Base-by-base conservation (phyloP, 2,113 vertebrate species). In the Podarcis muralis region DNA sequence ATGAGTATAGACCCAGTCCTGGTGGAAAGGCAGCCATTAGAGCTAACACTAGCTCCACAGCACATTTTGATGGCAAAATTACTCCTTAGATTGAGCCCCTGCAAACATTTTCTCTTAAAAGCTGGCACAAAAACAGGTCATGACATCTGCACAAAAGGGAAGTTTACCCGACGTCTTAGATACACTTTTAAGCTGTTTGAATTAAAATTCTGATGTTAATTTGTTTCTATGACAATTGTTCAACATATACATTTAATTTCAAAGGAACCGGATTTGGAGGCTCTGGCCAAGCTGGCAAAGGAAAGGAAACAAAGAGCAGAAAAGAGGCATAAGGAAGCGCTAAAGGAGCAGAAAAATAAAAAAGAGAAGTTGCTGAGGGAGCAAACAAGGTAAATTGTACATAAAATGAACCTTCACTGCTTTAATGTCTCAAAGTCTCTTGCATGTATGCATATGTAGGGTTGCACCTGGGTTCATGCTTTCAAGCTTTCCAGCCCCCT, bases 241-340 rank as follows among this genome's bases (percentile, higher is more conserved):
- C 86, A 48, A 85, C 81, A 40, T 53, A 13, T 4, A 85, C 27
- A 27, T 94, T 92, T 93, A 86, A 13, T 92, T 90, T 3, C 90
- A 85, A 93, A 98, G 97, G 97, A 97, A 81, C 98, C 97, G 11
- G 97, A 99, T 91, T 90, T 97, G 89, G 96, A 96, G 85, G 96
- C 97, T 85, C 71, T 97, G 74, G 96, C 97, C 91, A 96, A 87
- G 84, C 96, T 91, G 91, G 96, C 95, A 68, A 96, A 96, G 86
- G 97, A 98, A 87, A 97, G 98, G 74, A 97, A 96, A 13, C 90
- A 93, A 88, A 98, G 95, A 95, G 99, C 99, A n/a, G 97, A 97
- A 89, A 93, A 92, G 23, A 98, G 99, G 74, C 98, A 98, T 8
- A 94, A 95, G 88, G 97, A 98, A 91, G 99, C 99, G 4, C 93